Evolutionary conservation across 2,888 invertebrate genomes (phyloP).

Genomic region (Pristionchus maxplancki): DNA sequence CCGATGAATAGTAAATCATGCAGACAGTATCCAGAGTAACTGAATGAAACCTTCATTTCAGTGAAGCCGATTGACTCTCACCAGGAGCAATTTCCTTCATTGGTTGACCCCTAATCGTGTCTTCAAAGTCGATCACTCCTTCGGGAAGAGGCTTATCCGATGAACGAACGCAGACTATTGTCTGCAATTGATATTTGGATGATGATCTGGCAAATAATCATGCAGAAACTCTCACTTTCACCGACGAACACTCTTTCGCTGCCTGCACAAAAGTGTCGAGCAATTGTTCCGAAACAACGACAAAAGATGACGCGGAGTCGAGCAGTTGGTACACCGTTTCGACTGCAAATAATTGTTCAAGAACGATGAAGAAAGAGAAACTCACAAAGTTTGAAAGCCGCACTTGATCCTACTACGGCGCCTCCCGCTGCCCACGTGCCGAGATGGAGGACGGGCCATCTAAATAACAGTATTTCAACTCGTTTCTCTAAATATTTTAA

Average conservation of each 20-base stretch:
- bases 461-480: neutral
- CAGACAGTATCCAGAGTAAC: neutral
- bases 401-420: neutral
- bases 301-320: neutral
- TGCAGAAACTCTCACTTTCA: neutral
- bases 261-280: neutral
- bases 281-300: neutral
- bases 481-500: neutral
- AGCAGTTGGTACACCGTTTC: constrained; percentile 34
- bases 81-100: neutral
- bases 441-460: constrained; percentile 12
- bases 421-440: constrained; percentile 6
- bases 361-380: neutral
- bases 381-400: constrained; percentile 12
- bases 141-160: neutral
- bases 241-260: neutral
- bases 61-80: neutral
- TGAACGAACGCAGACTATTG: neutral
- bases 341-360: neutral
- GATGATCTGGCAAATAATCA: neutral
- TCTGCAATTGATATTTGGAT: neutral
- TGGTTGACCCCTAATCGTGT: neutral
- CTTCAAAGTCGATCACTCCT: neutral
- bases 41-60: neutral
- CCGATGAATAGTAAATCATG: neutral